Conservation (phyloP, 2,888 invertebrate genomes). For the Suillia variegata region DNA sequence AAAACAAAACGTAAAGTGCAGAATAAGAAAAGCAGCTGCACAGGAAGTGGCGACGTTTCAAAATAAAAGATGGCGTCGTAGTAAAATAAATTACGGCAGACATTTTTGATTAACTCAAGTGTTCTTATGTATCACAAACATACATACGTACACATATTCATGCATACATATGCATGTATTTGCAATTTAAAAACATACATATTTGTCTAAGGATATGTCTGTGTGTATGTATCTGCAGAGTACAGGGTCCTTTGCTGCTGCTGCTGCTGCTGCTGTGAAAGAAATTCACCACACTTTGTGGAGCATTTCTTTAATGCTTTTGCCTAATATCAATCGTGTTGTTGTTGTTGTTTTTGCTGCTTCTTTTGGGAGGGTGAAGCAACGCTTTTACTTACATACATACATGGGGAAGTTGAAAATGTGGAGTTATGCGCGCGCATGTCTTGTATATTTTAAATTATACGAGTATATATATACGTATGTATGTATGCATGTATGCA, state of each 20-base stretch:
- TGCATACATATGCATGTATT: not conserved
- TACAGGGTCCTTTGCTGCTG: conserved; percentile 51
- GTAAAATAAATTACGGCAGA: conserved; percentile 58
- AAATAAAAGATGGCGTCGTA: conserved; percentile 50
- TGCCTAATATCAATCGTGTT: not conserved
- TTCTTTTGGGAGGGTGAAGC: too few relatives aligned
- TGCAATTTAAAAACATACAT: too few relatives aligned
- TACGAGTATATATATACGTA: conserved; percentile 7
- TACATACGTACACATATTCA: not conserved
- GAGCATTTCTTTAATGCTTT: conserved; percentile 22
- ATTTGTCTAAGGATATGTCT: not conserved
- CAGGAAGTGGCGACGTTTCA: conserved; percentile 19
- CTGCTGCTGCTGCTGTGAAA: too few relatives aligned
- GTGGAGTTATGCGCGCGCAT: conserved; percentile 50
- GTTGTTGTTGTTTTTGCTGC: too few relatives aligned
- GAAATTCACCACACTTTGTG: too few relatives aligned
- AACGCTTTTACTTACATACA: too few relatives aligned
- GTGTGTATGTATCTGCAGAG: conserved; percentile 4
- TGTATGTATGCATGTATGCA: not conserved
- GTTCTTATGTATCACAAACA: conserved; percentile 21
- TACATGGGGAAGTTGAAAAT: conserved; percentile 18
- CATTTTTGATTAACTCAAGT: conserved; percentile 58
- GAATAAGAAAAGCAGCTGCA: not conserved
- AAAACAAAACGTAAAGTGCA: conserved; percentile 5
- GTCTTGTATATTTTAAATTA: not conserved